Base-by-base conservation (phyloP, 1,140 invertebrate species). In the Euwallacea similis region DNA sequence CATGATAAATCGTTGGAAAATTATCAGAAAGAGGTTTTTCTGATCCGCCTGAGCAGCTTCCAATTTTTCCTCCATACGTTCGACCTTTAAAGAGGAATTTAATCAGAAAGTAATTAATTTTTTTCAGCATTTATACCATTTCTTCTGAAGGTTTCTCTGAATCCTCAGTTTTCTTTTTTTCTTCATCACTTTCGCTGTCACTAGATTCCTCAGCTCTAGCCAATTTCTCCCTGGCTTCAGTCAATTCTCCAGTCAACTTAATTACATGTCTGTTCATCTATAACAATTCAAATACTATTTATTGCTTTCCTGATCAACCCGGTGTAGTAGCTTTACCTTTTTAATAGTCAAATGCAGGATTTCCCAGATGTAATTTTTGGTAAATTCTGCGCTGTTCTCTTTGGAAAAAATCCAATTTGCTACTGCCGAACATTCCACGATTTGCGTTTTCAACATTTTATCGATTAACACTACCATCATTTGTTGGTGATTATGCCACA, bases 331-430 rank as follows among this genome's bases (percentile, higher is more conserved):
- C 16, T 8, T 42, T 84, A 72, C 70, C 70, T 98, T 98, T 75
- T 94, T 91, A 70, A 98, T 97, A 0, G 96, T 98, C 56, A 96
- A 83, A 83, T 98, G 96, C 10, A 99, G 84, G 65, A 98, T 95
- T 85, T 99, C 97, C 97, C 97, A 98, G n/a, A 98, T 88, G 80
- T 96, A 98, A 76, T 92, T 88, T 89, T 95, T 96, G 0, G 95
- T 97, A 81, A 98, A 98, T 81, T 97, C 94, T 7, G 87, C 82
- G 21, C 87, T 87, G 95, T 99, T 98, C 80, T 98, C 95, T 84
- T 95, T 94, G 4, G 95, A 97, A 84, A 99, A 99, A 66, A 99
- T 91, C 98, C 97, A 99, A 76, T 97, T 98, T 41, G 96, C 96
- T 9, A 99, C 96, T 8, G 96, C 92, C 69, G 95, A 94, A 79